phyloP scores from a whole-genome alignment of 2,113 vertebrate genomes.

The Percopsis transmontana region DNA sequence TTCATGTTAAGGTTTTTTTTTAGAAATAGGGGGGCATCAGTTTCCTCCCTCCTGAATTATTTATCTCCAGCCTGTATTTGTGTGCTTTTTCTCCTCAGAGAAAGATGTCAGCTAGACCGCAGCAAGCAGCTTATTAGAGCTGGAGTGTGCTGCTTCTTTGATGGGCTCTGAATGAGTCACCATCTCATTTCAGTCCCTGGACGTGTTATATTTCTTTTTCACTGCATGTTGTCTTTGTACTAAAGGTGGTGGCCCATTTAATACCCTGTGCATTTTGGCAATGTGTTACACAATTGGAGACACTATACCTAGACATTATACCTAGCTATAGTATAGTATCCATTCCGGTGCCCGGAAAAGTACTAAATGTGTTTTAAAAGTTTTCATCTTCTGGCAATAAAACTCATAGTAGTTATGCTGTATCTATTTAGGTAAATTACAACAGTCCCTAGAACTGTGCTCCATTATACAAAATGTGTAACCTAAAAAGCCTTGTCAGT shows the following conservation, averaged over 20 bases:
- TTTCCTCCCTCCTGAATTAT: slow-evolving; percentile 50
- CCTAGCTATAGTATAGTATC: not conserved
- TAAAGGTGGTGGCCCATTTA: not conserved
- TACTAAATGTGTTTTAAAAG: not conserved
- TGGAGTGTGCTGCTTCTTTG: slow-evolving; percentile 49
- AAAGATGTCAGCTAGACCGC: slow-evolving; percentile 41
- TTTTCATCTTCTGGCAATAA: not conserved
- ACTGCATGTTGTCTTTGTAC: not conserved
- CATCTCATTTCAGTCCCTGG: slow-evolving; percentile 5
- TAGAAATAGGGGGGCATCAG: slow-evolving; percentile 32
- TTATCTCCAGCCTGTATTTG: slow-evolving; percentile 45
- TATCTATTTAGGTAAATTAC: too few species aligned
- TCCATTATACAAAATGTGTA: too few species aligned
- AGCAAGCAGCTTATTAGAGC: slow-evolving; percentile 59
- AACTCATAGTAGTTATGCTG: too few species aligned
- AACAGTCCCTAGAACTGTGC: too few species aligned
- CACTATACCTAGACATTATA: not conserved
- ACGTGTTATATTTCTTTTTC: slow-evolving; percentile 24
- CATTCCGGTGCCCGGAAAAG: not conserved
- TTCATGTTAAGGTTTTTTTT: slow-evolving; percentile 23
- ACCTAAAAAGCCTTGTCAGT: too few species aligned
- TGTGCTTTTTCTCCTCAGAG: slow-evolving; percentile 35
- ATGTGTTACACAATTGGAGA: not conserved
- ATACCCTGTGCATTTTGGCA: not conserved
- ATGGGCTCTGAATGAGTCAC: slow-evolving; percentile 57